These are phyloP conservation scores for Antechinus flavipes DNA, from an alignment of 2,113 vertebrate genomes.

Conservation along the genomic window DNA sequence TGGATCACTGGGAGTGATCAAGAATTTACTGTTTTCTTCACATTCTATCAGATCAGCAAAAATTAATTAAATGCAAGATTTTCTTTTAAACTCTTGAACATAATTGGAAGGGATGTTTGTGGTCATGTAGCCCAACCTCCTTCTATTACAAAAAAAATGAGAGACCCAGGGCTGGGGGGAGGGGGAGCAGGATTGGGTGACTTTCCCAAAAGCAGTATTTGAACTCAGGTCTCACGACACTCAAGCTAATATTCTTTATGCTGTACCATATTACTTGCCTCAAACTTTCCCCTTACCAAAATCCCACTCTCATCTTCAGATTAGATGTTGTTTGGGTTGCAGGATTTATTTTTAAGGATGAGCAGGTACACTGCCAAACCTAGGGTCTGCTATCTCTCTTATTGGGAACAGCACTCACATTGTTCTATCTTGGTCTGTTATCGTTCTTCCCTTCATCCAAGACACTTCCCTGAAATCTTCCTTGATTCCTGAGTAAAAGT, in stretches of 20 bases:
- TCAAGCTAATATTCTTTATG: neutral
- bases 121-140: too few relatives aligned
- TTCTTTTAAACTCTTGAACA: neutral
- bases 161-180: neutral
- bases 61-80: neutral
- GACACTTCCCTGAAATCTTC: too few relatives aligned
- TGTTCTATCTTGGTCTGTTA: too few relatives aligned
- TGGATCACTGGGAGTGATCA: neutral
- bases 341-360: too few relatives aligned
- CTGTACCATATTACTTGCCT: neutral
- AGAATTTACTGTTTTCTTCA: neutral
- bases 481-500: too few relatives aligned
- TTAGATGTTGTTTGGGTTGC: neutral
- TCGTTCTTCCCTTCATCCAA: too few relatives aligned
- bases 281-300: neutral
- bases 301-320: neutral
- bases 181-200: neutral
- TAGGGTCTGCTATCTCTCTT: too few relatives aligned
- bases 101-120: neutral
- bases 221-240: neutral
- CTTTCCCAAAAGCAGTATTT: neutral
- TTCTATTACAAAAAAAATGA: neutral
- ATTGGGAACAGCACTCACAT: too few relatives aligned
- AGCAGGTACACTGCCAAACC: too few relatives aligned
- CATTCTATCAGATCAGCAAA: neutral